phyloP scores from a whole-genome alignment of 30 jellyfish, hydroid and myxozoan genomes.

The Turritopsis rubra region DNA sequence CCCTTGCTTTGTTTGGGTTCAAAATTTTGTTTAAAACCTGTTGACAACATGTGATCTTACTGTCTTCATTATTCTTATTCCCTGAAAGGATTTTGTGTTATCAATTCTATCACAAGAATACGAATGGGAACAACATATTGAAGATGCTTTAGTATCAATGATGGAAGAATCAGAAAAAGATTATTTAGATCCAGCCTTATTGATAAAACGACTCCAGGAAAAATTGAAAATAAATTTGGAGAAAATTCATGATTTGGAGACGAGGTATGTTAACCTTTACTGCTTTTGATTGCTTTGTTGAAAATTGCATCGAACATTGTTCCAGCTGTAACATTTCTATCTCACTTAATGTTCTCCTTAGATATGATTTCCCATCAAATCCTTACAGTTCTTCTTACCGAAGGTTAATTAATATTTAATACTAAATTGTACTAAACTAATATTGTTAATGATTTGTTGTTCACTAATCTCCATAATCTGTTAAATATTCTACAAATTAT shows the following conservation, averaged over 20 bases:
- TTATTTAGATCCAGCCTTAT: conserved; percentile 34
- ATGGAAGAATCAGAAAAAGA: conserved; percentile 36
- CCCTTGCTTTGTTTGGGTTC: no score
- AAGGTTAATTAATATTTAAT: not conserved
- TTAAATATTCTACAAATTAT: not conserved
- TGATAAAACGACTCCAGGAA: conserved; percentile 20
- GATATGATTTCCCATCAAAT: not conserved
- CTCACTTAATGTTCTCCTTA: not conserved
- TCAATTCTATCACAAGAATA: conserved; percentile 59
- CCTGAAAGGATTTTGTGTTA: not conserved
- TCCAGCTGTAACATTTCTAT: not conserved
- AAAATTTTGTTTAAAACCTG: no score
- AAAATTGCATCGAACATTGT: not conserved
- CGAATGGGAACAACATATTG: conserved; percentile 82
- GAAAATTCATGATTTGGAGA: conserved; percentile 24
- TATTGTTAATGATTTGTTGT: no score
- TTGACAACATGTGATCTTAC: no score
- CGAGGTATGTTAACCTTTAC: not conserved
- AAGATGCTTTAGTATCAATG: conserved; percentile 62
- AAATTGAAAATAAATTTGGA: conserved; percentile 14
- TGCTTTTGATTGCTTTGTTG: not conserved
- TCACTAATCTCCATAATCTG: not conserved
- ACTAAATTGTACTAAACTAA: not conserved
- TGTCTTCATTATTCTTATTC: not conserved
- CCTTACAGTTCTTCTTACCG: not conserved